Base-by-base conservation (phyloP, 2,888 invertebrate species). In the Phymatocera aterrima region DNA sequence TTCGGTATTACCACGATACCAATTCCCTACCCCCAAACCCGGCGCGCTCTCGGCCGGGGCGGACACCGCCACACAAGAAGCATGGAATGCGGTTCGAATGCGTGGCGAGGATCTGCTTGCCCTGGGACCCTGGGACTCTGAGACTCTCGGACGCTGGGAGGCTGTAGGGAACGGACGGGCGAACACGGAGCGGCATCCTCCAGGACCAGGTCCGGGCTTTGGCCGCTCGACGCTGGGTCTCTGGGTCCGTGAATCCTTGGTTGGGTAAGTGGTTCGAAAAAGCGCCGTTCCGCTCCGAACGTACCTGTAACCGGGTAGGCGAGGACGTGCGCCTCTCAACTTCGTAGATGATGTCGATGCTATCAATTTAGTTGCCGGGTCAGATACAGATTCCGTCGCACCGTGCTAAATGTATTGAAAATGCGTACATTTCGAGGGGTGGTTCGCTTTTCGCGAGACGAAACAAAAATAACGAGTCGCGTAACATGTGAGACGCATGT, bases 81-180 rank as follows among this genome's bases (percentile, higher is more conserved):
- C 78, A 70, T 57, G 78, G 78, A 78, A 78, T 78, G 78, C 78
- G 78, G 78, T 78, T 78, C 78, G 78, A 78, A 78, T 78, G 78
- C 65, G 68, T 68, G 68, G 65, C 78, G 21, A 78, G 75, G 75
- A 75, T 75, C 75, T 75, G 75, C 60, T 57, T n/a, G n/a, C n/a
- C n/a, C n/a, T n/a, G n/a, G n/a, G n/a, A n/a, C n/a, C n/a, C n/a
- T n/a, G n/a, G n/a, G n/a, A n/a, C n/a, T n/a, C n/a, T n/a, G n/a
- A n/a, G n/a, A n/a, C n/a, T n/a, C n/a, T n/a, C 43, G 12, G 43
- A 43, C 8, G 6, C 75, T 75, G 57, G 24, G 57, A 54, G 60
- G 57, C 43, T 34, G 37, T 43, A 37, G 51, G 72, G 51, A 51
- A 48, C 51, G 34, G 68, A 28, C 43, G 34, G 68, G 46, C 43